Conservation (phyloP, 2,113 vertebrate species). For the Oryzias javanicus region DNA sequence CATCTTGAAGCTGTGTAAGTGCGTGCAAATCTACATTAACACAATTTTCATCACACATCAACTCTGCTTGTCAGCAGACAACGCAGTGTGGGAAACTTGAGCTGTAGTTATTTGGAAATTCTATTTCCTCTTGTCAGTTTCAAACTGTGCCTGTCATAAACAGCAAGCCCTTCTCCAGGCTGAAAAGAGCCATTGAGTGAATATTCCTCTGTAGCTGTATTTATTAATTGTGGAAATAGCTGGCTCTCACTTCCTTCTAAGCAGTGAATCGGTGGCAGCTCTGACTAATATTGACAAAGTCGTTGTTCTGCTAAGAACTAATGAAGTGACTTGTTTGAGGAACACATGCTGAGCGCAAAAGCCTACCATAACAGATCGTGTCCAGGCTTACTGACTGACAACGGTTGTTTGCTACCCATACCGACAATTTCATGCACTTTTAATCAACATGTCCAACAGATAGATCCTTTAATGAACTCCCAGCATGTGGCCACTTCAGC, state of each 20-base stretch:
- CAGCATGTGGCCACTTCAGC: conserved; percentile 37
- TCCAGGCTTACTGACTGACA: conserved; percentile 34
- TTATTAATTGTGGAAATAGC: conserved; percentile 33
- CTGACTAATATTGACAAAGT: conserved; percentile 35
- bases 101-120: conserved; percentile 30
- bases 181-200: conserved; percentile 21
- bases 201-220: conserved; percentile 30
- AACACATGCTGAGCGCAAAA: conserved; percentile 28
- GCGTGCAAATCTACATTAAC: conserved; percentile 38
- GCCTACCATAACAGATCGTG: conserved; percentile 31
- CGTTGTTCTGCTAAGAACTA: conserved; percentile 15
- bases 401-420: conserved; percentile 17
- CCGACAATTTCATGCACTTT: conserved; percentile 36
- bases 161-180: conserved; percentile 17
- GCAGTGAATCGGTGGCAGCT: conserved; percentile 10
- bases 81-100: conserved; percentile 14
- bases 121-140: conserved; percentile 44
- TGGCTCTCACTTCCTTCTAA: conserved; percentile 15
- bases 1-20: conserved; percentile 34
- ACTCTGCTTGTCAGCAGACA: conserved; percentile 24
- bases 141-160: conserved; percentile 25
- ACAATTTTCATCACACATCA: conserved; percentile 55
- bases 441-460: conserved; percentile 63
- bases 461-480: conserved; percentile 63
- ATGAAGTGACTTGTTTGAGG: conserved; percentile 43